Base-by-base conservation (phyloP, 2,888 invertebrate genomes). In the Boloria selene region DNA sequence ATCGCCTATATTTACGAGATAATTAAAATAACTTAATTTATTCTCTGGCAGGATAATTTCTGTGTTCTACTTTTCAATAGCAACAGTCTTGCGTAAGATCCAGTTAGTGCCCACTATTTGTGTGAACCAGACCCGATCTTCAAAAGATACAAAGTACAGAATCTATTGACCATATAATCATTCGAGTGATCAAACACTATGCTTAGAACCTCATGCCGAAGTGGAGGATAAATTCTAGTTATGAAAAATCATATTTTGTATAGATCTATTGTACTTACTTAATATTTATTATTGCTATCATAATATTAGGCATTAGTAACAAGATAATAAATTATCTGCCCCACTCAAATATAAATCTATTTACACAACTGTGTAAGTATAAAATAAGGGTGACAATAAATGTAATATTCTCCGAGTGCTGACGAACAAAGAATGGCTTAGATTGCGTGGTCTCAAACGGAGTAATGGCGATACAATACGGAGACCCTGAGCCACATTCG, bases 401-500 rank as follows among this genome's bases (percentile, higher is more conserved):
- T 58, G 17, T 58, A 52, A 59, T 58, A 58, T 64, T 50, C 38
- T 38, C 45, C 51, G 68, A 74, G 74, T 71, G 68, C 65, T 70
- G 64, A 65, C 72, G 70, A 74, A 80, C 76, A 77, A 79, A 78
- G 75, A 71, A 70, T 76, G 75, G 77, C 74, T 75, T 75, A 77
- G 75, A 74, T 72, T 72, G 70, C 69, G 72, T 75, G 72, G 71
- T 69, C 72, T 77, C 77, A 80, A 79, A 79, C 71, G 64, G 70
- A 72, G 68, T 69, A 60, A 68, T 73, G 70, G 72, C 73, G 69
- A 76, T 73, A 83, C 82, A 82, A 80, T 79, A 70, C 70, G 44
- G 69, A 77, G 83, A 78, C 85, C 84, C 78, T 83, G 84, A 84
- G 72, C 83, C 79, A 85, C 75, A 83, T 85, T 79, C 68, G 71